Conservation (phyloP, 1,140 invertebrate genomes). For the Anastrepha obliqua region DNA sequence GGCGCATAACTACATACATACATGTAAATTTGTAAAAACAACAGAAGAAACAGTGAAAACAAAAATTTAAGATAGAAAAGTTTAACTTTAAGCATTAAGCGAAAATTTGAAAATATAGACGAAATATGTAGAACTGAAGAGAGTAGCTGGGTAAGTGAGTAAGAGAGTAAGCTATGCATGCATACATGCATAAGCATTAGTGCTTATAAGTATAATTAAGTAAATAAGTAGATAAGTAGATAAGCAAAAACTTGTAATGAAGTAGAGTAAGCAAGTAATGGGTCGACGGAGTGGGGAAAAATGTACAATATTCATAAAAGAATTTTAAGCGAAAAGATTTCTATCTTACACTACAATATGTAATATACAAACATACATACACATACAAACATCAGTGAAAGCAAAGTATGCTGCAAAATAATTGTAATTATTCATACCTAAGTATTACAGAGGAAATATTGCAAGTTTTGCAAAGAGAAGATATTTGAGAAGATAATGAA, state of each 20-base stretch:
- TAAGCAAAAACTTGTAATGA: slow-evolving; percentile 20
- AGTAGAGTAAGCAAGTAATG: slow-evolving; percentile 2
- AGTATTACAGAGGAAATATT: background rate
- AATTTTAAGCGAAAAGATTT: background rate
- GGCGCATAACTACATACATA: no score
- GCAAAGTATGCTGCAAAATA: background rate
- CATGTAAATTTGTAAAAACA: no score
- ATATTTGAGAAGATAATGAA: background rate
- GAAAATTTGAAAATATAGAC: slow-evolving; percentile 37
- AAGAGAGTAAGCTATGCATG: background rate
- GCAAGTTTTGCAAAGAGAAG: background rate
- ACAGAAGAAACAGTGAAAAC: no score
- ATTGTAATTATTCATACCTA: background rate
- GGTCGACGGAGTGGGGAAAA: background rate
- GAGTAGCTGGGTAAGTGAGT: background rate
- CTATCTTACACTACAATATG: background rate
- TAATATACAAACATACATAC: background rate
- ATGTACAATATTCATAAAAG: background rate
- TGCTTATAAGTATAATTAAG: background rate
- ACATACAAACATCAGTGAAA: background rate
- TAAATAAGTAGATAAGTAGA: background rate
- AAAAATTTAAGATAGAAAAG: no score
- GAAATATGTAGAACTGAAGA: slow-evolving; percentile 16
- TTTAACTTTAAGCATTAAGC: background rate
- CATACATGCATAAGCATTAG: background rate